Base-by-base conservation (phyloP, 2,113 vertebrate genomes). In the Pedetes capensis region DNA sequence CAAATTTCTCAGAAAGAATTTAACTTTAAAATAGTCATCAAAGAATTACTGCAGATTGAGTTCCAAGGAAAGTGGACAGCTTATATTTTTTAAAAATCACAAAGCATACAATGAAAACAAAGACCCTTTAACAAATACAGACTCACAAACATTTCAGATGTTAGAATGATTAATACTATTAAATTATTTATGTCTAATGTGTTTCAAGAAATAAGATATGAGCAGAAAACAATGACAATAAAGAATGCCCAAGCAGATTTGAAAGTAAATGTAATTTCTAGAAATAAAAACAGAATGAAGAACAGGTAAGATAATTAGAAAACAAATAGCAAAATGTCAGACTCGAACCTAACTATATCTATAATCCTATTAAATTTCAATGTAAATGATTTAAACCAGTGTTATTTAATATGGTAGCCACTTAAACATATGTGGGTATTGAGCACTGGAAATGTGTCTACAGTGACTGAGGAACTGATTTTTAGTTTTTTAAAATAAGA, bases 21-120 rank as follows among this genome's bases (percentile, higher is more conserved):
- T 92, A 76, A 92, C 37, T 89, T 81, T 89, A 87, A 87, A 83
- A 49, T 49, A 87, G 63, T 75, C 37, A 22, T 84, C 32, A 83
- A 92, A 85, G 63, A 87, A 79, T 96, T 68, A 23, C 51, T 66
- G 22, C 34, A 42, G 16, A 18, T 63, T 83, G 27, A 78, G 12
- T 78, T 90, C 18, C 78, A 80, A 68, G 78, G 64, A 63, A 75
- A 88, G 84, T 74, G 17, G 49, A 25, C 42, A 81, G 25, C 27
- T 83, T 79, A 63, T 7, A 61, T 71, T 57, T 80, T 39, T 2
- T 8, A 55, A 55, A 85, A 49, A 75, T 39, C 27, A 66, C 47
- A 79, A 84, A 80, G 44, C 5, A 78, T 16, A 75, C 32, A 53
- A 23, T 51, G 53, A 66, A 80, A 89, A 61, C 8, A 89, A 68